A percentile compares a stretch with the other conserved stretches of the same genome.
phyloP scores from a whole-genome alignment of 2,797 vertebrate species.

The Zenarchopterus dispar region DNA sequence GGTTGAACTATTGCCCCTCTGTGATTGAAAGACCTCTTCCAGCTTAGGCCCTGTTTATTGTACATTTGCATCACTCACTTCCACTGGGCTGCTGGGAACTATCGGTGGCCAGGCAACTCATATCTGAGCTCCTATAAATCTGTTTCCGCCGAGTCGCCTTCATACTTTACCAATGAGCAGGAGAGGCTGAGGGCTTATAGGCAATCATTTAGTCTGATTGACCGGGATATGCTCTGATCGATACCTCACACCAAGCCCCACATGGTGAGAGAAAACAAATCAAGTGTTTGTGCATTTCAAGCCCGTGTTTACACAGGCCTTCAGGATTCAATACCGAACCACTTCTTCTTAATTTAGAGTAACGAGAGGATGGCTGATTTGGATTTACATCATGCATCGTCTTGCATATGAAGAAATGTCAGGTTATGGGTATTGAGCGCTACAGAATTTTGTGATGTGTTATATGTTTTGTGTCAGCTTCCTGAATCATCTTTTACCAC shows the following conservation, averaged over 20 bases:
- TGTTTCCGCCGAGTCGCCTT: conserved; percentile 63
- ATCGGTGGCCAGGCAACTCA: conserved; percentile 72
- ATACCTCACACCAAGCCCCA: conserved; percentile 75
- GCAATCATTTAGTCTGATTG: conserved; percentile 85
- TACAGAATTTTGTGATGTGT: conserved; percentile 22
- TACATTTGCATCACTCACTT: conserved; percentile 86
- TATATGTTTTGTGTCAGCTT: conserved; percentile 51
- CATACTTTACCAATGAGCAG: conserved; percentile 63
- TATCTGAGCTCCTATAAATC: conserved; percentile 75
- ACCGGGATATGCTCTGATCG: conserved; percentile 80
- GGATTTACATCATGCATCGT: conserved; percentile 3
- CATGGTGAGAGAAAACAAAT: conserved; percentile 76
- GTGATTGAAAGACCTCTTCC: conserved; percentile 85
- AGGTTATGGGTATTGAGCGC: not conserved
- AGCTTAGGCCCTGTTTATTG: conserved; percentile 85
- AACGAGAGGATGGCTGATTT: conserved; percentile 31
- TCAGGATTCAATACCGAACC: conserved; percentile 51
- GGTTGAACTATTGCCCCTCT: conserved; percentile 84
- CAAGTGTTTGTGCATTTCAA: conserved; percentile 59
- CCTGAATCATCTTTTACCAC: conserved; percentile 64
- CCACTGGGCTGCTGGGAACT: conserved; percentile 70
- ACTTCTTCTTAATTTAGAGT: conserved; percentile 43
- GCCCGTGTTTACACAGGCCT: conserved; percentile 52
- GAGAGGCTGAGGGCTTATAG: conserved; percentile 66
- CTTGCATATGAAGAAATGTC: conserved; percentile 11